Evolutionary conservation across 2,797 vertebrate species (phyloP).

Genomic region (Pangasius larnaudii): DNA sequence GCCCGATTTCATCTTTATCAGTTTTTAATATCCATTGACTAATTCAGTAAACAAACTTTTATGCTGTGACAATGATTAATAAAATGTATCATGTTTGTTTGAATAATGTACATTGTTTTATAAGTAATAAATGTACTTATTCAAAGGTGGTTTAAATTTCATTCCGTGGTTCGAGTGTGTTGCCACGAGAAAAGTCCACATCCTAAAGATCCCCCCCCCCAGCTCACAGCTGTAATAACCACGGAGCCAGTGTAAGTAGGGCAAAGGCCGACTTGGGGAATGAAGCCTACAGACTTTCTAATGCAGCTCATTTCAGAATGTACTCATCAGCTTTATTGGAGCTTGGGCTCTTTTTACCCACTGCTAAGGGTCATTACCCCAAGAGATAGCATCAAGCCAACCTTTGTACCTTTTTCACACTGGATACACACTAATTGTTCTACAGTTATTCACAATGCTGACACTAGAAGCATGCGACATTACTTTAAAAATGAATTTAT

Average conservation of each 20-base stretch:
- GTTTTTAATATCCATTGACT: slow-evolving; percentile 25
- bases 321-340: slow-evolving; percentile 17
- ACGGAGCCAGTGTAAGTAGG: slow-evolving; percentile 13
- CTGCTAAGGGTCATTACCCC: slow-evolving; percentile 21
- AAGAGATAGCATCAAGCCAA: slow-evolving; percentile 24
- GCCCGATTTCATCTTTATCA: slow-evolving; percentile 20
- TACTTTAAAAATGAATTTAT: slow-evolving; percentile 99
- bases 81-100: slow-evolving; percentile 16
- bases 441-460: not conserved
- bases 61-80: slow-evolving; percentile 5
- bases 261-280: slow-evolving; percentile 25
- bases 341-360: slow-evolving; percentile 22
- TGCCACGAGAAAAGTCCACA: not conserved
- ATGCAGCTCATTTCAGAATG: slow-evolving; percentile 6
- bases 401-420: slow-evolving; percentile 41
- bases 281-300: slow-evolving; percentile 15
- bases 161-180: not conserved
- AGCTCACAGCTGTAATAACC: slow-evolving; percentile 6
- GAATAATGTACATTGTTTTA: slow-evolving; percentile 22
- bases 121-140: slow-evolving; percentile 20
- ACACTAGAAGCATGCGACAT: slow-evolving; percentile 38
- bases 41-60: slow-evolving; percentile 11
- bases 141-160: not conserved
- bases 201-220: too few species aligned
- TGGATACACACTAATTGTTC: not conserved